phyloP scores from a whole-genome alignment of 2,113 vertebrate genomes.

The Nicator chloris region DNA sequence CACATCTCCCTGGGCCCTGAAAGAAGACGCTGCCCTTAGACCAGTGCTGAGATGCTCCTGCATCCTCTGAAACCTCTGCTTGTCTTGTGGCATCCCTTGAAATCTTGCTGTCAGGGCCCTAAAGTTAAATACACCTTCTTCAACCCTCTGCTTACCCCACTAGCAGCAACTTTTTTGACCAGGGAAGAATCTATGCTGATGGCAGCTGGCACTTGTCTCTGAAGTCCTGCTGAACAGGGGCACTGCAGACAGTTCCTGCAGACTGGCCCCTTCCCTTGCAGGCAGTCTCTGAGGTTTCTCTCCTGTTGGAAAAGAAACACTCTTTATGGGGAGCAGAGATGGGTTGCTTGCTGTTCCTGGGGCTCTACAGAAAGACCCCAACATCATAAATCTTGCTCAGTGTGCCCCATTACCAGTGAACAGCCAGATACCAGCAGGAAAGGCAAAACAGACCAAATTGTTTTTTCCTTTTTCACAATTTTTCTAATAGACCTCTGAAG shows the following conservation, averaged over 20 bases:
- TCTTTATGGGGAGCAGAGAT: background rate
- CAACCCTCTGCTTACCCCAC: background rate
- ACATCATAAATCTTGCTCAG: background rate
- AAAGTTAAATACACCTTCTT: background rate
- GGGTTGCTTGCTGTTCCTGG: background rate
- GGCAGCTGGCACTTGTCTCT: background rate
- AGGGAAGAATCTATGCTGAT: background rate
- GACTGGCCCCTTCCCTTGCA: background rate
- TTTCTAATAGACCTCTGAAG: background rate
- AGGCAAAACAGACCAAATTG: background rate
- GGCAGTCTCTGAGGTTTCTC: background rate
- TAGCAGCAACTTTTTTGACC: background rate
- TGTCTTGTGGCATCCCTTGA: background rate
- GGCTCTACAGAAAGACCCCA: background rate
- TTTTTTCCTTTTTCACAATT: background rate
- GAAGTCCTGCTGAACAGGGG: background rate
- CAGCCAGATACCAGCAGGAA: background rate
- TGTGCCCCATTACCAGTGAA: background rate
- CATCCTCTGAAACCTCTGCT: background rate
- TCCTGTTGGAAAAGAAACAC: background rate
- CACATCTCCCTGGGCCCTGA: background rate
- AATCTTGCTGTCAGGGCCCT: background rate
- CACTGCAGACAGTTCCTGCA: background rate
- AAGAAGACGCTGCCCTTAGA: background rate
- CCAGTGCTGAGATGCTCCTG: background rate